These are phyloP conservation scores for Chlamydotis undulata DNA, from an alignment of 2,113 vertebrate species.

Conservation along the genomic window DNA sequence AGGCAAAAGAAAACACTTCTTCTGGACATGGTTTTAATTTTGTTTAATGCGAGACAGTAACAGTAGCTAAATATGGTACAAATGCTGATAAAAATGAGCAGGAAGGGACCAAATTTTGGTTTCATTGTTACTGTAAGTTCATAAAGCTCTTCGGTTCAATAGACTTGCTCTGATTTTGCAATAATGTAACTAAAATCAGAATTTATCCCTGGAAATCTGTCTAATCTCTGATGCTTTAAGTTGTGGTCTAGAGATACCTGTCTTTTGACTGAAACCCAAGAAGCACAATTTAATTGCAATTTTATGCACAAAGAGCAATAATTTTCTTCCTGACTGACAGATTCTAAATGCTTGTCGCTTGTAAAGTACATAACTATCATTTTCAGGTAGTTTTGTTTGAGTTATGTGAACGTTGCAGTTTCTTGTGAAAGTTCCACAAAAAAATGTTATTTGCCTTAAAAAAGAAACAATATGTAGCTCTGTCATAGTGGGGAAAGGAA, in stretches of 20 bases:
- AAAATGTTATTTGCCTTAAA: neutral
- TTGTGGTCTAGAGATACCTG: slow-evolving; percentile 25
- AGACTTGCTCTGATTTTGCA: neutral
- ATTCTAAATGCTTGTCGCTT: slow-evolving; percentile 65
- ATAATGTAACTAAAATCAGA: neutral
- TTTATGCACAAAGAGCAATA: slow-evolving; percentile 53
- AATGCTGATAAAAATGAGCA: neutral
- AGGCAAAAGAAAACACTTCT: neutral
- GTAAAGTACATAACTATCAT: slow-evolving; percentile 56
- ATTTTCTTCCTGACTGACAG: slow-evolving; percentile 64
- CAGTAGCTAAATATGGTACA: neutral
- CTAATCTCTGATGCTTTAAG: slow-evolving; percentile 6
- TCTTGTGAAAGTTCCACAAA: slow-evolving; percentile 20
- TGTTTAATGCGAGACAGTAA: neutral
- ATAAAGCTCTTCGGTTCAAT: neutral
- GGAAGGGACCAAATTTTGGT: neutral
- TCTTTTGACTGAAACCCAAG: slow-evolving; percentile 46
- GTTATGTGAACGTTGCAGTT: slow-evolving; percentile 21
- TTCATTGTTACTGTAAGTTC: neutral
- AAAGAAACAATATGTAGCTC: neutral
- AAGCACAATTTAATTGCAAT: slow-evolving; percentile 62
- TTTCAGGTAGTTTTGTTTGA: slow-evolving; percentile 59
- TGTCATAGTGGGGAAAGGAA: neutral
- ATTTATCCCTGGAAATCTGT: slow-evolving; percentile 15
- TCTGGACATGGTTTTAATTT: neutral